Evolutionary conservation across 1,140 invertebrate genomes (phyloP).

Genomic region (Carcinoscorpius rotundicauda): DNA sequence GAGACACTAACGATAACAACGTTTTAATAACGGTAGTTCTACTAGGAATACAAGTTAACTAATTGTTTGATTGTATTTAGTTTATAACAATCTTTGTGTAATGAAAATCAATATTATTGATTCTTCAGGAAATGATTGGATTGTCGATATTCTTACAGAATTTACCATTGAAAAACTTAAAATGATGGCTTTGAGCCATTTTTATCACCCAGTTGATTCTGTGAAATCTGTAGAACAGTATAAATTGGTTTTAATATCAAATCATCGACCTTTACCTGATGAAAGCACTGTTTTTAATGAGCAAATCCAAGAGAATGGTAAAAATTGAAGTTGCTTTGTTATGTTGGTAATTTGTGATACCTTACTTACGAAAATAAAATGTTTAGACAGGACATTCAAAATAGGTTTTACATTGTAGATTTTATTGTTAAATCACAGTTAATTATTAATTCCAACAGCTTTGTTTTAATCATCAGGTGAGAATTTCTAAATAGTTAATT

Average conservation of each 20-base stretch:
- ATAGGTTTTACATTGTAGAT: background rate
- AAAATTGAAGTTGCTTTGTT: slow-evolving; percentile 5
- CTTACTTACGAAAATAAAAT: no score
- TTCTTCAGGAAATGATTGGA: slow-evolving; percentile 28
- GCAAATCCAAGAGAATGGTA: slow-evolving; percentile 33
- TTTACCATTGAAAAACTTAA: slow-evolving; percentile 34
- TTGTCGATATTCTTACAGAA: slow-evolving; percentile 29
- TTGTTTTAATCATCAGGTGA: no score
- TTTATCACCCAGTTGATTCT: slow-evolving; percentile 27
- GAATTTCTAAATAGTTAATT: no score
- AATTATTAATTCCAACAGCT: slow-evolving; percentile 2
- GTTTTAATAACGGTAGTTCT: no score
- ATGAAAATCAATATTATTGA: slow-evolving; percentile 29
- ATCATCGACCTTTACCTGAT: slow-evolving; percentile 28
- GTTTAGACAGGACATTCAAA: background rate
- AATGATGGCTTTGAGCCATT: slow-evolving; percentile 30
- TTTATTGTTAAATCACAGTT: slow-evolving; percentile 4
- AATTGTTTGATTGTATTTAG: no score
- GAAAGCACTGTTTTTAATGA: slow-evolving; percentile 29
- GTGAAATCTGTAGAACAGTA: slow-evolving; percentile 33
- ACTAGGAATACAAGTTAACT: no score
- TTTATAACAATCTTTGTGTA: background rate
- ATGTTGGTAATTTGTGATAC: no score
- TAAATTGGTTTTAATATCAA: slow-evolving; percentile 31
- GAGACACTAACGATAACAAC: no score